A percentile compares a stretch with the other conserved stretches of the same genome.
phyloP scores from a whole-genome alignment of 1,140 invertebrate genomes.

The Drosophila watanabei region DNA sequence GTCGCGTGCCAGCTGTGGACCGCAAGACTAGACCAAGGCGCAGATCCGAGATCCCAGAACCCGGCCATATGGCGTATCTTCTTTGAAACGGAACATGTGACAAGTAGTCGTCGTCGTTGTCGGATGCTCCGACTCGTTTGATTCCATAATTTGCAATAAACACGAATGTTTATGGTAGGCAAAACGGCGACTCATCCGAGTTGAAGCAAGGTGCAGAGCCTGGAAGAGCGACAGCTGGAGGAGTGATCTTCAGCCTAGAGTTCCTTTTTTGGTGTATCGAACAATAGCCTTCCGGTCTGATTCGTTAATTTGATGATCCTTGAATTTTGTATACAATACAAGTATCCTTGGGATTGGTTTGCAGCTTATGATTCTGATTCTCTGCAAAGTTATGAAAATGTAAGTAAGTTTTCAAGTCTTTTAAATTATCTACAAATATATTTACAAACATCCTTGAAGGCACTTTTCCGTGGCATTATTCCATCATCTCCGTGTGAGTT shows the following conservation, averaged over 20 bases:
- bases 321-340: constrained; percentile 7
- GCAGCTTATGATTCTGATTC: neutral
- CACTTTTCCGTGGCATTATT: neutral
- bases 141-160: constrained; percentile 77
- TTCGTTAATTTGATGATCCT: constrained; percentile 15
- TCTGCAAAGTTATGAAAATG: neutral
- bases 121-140: constrained; percentile 34
- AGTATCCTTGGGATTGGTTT: neutral
- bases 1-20: constrained; percentile 65
- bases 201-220: constrained; percentile 16
- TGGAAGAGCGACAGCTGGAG: constrained; percentile 27
- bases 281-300: constrained; percentile 30
- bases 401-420: too few relatives aligned
- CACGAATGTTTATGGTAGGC: constrained; percentile 69
- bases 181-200: constrained; percentile 45
- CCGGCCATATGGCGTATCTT: constrained; percentile 52
- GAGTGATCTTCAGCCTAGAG: constrained; percentile 24
- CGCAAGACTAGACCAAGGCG: constrained; percentile 45
- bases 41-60: constrained; percentile 20
- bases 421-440: neutral
- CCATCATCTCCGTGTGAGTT: constrained; percentile 8
- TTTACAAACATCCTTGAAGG: neutral
- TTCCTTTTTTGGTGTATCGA: neutral
- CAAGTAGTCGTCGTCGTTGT: constrained; percentile 36
- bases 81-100: constrained; percentile 57